Conservation (phyloP, 2,888 invertebrate genomes). For the Celastrina argiolus region DNA sequence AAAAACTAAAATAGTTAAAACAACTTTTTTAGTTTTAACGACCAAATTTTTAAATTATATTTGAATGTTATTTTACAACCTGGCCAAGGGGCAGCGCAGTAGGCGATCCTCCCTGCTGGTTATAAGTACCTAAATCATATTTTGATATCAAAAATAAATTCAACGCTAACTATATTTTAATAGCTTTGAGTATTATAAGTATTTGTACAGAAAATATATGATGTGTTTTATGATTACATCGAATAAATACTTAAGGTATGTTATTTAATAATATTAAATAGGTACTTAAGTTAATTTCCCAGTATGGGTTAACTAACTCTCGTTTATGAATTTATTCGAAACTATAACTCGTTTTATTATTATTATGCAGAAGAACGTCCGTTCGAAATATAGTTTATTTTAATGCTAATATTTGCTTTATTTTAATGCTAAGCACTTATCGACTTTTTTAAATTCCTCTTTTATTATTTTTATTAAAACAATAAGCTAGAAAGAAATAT, state of each 20-base stretch:
- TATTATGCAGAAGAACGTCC: too few species aligned
- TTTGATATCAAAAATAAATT: constrained; percentile 2
- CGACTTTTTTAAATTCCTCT: too few species aligned
- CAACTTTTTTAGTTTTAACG: constrained; percentile 7
- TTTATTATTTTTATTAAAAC: too few species aligned
- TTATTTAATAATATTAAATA: not conserved
- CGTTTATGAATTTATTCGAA: too few species aligned
- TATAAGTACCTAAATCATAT: constrained; percentile 5
- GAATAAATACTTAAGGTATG: not conserved
- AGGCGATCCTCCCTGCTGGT: constrained; percentile 10
- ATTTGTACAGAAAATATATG: not conserved
- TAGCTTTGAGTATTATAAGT: not conserved
- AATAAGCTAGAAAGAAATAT: too few species aligned
- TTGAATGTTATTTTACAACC: constrained; percentile 14
- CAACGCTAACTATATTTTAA: constrained; percentile 7
- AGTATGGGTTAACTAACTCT: too few species aligned
- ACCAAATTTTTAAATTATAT: constrained; percentile 14
- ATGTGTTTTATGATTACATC: not conserved
- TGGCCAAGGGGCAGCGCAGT: constrained; percentile 10
- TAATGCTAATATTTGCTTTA: too few species aligned
- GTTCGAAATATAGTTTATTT: too few species aligned
- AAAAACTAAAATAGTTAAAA: not conserved
- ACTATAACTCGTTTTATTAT: too few species aligned
- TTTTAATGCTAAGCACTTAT: too few species aligned
- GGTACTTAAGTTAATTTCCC: too few species aligned